phyloP scores from a whole-genome alignment of 2,888 invertebrate species.

The Colletes collaris region DNA sequence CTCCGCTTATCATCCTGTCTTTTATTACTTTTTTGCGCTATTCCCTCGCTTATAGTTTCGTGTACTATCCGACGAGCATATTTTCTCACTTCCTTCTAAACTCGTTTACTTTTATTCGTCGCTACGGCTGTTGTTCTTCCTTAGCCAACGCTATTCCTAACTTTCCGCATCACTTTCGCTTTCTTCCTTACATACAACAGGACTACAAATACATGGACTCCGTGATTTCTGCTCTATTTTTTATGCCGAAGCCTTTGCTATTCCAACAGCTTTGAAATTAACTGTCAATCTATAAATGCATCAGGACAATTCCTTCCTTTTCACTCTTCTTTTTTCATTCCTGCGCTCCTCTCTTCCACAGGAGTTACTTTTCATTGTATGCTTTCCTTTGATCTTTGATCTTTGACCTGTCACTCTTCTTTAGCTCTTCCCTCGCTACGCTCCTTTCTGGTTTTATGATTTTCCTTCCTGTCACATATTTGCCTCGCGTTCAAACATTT shows the following conservation, averaged over 20 bases:
- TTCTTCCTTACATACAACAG: too few species aligned
- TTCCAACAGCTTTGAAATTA: too few species aligned
- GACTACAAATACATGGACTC: too few species aligned
- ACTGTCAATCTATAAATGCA: too few species aligned
- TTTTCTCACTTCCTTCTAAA: neutral
- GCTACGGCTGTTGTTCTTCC: too few species aligned
- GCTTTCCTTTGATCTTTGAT: neutral
- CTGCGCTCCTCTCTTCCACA: neutral
- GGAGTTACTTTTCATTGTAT: neutral
- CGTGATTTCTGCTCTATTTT: too few species aligned
- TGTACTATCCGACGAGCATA: neutral
- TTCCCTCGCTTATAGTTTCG: neutral
- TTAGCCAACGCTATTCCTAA: too few species aligned
- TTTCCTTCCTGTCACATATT: neutral
- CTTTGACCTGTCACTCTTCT: neutral
- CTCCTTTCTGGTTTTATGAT: neutral
- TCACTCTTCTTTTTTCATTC: neutral
- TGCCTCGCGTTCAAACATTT: slow-evolving; percentile 36
- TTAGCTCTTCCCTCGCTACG: neutral
- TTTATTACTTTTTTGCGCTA: slow-evolving; percentile 6
- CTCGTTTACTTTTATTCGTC: too few species aligned
- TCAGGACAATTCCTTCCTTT: neutral
- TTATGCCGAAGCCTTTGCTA: neutral
- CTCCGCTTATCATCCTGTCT: neutral
- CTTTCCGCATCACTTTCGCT: neutral